Base-by-base conservation (phyloP, 2,888 invertebrate species). In the Aphodius granarius region DNA sequence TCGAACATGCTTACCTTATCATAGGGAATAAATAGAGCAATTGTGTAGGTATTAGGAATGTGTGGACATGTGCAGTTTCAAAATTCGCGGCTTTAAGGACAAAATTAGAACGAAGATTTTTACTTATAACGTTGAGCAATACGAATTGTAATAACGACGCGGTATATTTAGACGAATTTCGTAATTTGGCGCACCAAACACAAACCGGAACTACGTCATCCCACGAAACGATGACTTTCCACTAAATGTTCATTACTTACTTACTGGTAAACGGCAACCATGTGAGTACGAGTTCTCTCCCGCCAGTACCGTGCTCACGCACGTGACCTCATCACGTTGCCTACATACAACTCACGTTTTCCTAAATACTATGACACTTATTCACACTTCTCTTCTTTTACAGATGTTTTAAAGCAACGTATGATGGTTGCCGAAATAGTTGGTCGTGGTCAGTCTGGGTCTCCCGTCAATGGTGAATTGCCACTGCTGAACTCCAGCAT, bases 401-500 rank as follows among this genome's bases (percentile, higher is more conserved):
- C 86, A 87, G 87, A 87, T 85, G 86, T 86, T 81, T 81, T 87
- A 83, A 87, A 87, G 83, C 91, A 92, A 88, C 92, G 91, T 89
- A 94, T 93, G 91, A 94, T 95, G 94, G 94, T 95, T 88, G 95
- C 94, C 88, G 94, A 95, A 90, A 93, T 94, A 88, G 93, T 94
- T 85, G 90, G 94, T 87, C 93, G 94, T 85, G 94, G 92, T 86
- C 92, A 92, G 83, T 91, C 90, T 89, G 91, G 91, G 86, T 91
- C 91, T 84, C 91, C 91, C 83, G 90, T 91, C 81, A 92, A 91
- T 88, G 91, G 92, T 91, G 91, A 91, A 89, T 90, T 91, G 81
- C 90, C 91, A 82, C 89, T 89, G 82, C 84, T 91, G 83, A 89
- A 93, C 79, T 90, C 90, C 73, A 89, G 87, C 75, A 88, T 89